Conservation (phyloP, 1,140 invertebrate genomes). For the Orchestia grillus region DNA sequence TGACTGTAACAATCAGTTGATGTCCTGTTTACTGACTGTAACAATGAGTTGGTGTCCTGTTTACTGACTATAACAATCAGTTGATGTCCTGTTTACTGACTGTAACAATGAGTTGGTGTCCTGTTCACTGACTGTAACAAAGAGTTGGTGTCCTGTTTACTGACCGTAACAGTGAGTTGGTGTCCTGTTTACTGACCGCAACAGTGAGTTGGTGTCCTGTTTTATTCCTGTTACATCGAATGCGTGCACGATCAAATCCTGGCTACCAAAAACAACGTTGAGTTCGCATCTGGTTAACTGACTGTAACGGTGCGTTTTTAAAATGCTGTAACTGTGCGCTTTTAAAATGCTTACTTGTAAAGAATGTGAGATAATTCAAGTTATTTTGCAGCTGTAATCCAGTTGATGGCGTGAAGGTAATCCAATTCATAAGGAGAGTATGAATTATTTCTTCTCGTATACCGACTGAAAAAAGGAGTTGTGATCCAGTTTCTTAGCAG, state of each 20-base stretch:
- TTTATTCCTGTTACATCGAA: background rate
- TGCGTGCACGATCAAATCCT: background rate
- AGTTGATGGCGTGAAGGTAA: too few species aligned
- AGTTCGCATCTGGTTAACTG: background rate
- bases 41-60: background rate
- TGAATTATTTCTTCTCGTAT: background rate
- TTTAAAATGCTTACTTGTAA: too few species aligned
- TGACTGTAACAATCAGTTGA: background rate
- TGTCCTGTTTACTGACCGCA: background rate
- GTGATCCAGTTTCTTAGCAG: background rate
- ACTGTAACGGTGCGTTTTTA: background rate
- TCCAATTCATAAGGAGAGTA: background rate
- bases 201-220: background rate
- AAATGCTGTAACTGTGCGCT: too few species aligned
- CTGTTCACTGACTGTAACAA: background rate
- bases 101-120: background rate
- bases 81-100: background rate
- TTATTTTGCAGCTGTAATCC: too few species aligned
- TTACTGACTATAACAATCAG: background rate
- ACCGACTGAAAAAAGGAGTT: background rate
- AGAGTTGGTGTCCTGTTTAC: background rate
- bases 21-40: background rate
- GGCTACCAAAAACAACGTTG: background rate
- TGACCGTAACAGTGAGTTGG: background rate
- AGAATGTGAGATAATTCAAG: too few species aligned